Conservation (phyloP, 2,888 invertebrate genomes). For the Acronicta alni region DNA sequence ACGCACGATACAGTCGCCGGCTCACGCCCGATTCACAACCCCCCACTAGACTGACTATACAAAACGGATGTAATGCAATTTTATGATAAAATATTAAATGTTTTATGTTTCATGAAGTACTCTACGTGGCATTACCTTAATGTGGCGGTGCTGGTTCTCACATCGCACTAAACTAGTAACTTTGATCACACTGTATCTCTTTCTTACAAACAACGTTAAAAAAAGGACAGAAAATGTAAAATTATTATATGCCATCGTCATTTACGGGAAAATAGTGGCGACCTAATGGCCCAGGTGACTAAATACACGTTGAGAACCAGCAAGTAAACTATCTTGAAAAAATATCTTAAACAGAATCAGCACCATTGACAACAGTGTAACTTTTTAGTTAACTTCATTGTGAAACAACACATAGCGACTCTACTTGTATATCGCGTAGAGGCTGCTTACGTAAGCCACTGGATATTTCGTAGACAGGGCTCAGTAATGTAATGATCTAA, state of each 20-base stretch:
- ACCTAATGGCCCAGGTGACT: no score
- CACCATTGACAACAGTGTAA: background rate
- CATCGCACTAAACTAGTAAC: no score
- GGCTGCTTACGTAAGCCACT: slow-evolving; percentile 66
- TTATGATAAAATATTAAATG: slow-evolving; percentile 21
- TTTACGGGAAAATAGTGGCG: no score
- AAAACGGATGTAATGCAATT: slow-evolving; percentile 29
- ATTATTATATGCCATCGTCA: no score
- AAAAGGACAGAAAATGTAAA: no score
- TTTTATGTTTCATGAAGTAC: background rate
- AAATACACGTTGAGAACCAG: background rate
- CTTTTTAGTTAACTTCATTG: slow-evolving; percentile 30
- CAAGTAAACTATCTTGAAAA: background rate
- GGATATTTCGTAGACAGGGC: slow-evolving; percentile 63
- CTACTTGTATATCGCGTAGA: slow-evolving; percentile 38
- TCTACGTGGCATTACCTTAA: background rate
- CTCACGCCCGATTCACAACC: slow-evolving; percentile 75
- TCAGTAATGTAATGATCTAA: slow-evolving; percentile 62
- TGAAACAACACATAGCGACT: slow-evolving; percentile 40
- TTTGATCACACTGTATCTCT: no score
- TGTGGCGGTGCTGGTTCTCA: background rate
- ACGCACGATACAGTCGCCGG: slow-evolving; percentile 79
- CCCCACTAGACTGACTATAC: slow-evolving; percentile 57
- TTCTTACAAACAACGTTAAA: no score
- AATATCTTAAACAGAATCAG: background rate